Percentiles rank a stretch among this genome's conserved stretches.
Conservation (phyloP, 1,140 invertebrate species). For the Atopsyche davidsoni region DNA sequence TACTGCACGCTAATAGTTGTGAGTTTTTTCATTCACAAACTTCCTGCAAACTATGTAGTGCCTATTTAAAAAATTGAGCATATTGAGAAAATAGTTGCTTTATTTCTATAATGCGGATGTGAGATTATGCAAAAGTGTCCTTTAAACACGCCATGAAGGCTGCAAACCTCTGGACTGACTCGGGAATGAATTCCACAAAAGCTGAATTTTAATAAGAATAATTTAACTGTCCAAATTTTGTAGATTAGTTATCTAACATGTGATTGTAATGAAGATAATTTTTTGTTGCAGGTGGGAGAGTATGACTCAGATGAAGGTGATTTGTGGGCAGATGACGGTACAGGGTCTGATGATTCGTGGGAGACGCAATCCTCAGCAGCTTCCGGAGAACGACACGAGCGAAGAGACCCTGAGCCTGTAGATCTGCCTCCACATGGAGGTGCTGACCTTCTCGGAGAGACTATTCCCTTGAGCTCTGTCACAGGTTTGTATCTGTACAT, state of each 20-base stretch:
- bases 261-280: too few relatives aligned
- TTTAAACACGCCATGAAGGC: too few relatives aligned
- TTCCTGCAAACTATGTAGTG: neutral
- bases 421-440: conserved; percentile 31
- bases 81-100: too few relatives aligned
- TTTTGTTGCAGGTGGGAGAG: conserved; percentile 67
- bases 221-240: too few relatives aligned
- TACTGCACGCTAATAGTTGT: too few relatives aligned
- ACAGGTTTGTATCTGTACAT: neutral
- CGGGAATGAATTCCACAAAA: too few relatives aligned
- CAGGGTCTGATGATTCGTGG: conserved; percentile 65
- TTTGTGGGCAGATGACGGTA: conserved; percentile 64
- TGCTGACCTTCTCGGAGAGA: conserved; percentile 4
- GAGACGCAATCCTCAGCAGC: conserved; percentile 59
- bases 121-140: too few relatives aligned
- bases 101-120: too few relatives aligned
- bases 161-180: too few relatives aligned
- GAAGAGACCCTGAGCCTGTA: conserved; percentile 26
- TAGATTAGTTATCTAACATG: too few relatives aligned
- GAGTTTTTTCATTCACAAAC: too few relatives aligned
- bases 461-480: neutral
- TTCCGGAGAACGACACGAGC: conserved; percentile 1
- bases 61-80: neutral
- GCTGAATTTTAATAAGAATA: too few relatives aligned
- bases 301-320: conserved; percentile 75